Conservation (phyloP, 2,797 vertebrate genomes). For the Oreochromis mossambicus region DNA sequence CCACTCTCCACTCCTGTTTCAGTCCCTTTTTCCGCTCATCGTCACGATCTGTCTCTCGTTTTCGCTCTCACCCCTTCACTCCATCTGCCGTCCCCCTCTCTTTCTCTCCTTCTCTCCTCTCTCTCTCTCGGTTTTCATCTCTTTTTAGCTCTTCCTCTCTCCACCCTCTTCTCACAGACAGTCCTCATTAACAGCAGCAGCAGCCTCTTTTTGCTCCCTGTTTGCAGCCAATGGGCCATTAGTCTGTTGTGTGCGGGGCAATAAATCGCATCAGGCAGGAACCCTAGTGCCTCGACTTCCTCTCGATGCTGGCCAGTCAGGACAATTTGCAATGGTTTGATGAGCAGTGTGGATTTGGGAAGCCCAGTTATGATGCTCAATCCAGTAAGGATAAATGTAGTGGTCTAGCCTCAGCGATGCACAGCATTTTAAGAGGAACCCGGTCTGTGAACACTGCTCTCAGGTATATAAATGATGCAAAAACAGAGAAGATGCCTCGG, state of each 20-base stretch:
- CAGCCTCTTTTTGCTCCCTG: conserved; percentile 52
- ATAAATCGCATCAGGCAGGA: conserved; percentile 69
- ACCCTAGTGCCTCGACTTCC: conserved; percentile 46
- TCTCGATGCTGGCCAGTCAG: conserved; percentile 62
- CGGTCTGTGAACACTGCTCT: neutral
- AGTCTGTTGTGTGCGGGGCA: conserved; percentile 58
- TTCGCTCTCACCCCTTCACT: conserved; percentile 9
- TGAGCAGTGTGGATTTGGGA: conserved; percentile 43
- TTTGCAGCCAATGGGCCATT: conserved; percentile 67
- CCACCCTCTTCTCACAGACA: conserved; percentile 35
- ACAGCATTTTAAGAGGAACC: neutral
- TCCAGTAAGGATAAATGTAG: conserved; percentile 5
- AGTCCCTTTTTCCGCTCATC: conserved; percentile 7
- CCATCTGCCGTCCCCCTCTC: conserved; percentile 27
- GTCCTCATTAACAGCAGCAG: conserved; percentile 58
- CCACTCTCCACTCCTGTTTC: conserved; percentile 6
- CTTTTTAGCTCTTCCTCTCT: conserved; percentile 3
- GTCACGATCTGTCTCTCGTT: conserved; percentile 21
- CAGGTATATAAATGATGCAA: neutral
- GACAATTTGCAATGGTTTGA: conserved; percentile 60
- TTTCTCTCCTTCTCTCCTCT: neutral
- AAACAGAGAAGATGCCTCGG: neutral
- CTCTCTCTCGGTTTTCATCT: neutral
- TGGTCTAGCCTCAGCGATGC: neutral
- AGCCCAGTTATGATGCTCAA: conserved; percentile 16